Evolutionary conservation across 92 coral and sea anemone species (phyloP).

Genomic region (Phenganax marumi): DNA sequence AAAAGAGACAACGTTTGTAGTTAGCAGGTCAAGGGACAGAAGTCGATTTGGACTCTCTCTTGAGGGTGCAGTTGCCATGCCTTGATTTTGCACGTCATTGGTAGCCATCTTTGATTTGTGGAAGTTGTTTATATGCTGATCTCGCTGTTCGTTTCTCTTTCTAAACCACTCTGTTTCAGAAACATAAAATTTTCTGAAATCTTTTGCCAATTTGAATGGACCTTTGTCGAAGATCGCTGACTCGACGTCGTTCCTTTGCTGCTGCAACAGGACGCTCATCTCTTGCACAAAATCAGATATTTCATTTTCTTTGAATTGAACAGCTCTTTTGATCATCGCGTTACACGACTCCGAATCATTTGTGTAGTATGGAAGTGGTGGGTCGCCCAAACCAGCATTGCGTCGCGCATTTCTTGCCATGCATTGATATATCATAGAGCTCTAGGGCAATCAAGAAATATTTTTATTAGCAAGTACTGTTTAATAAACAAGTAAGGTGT

Average conservation of each 20-base stretch:
- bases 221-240: conserved; percentile 4
- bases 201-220: neutral
- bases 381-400: conserved; percentile 2
- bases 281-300: neutral
- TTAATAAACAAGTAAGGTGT: neutral
- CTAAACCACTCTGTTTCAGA: too few species aligned
- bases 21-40: conserved; percentile 1
- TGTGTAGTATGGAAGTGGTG: conserved; percentile 1
- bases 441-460: neutral
- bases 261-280: neutral
- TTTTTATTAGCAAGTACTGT: neutral
- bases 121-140: neutral
- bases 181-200: neutral
- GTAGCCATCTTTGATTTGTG: neutral
- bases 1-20: neutral
- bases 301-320: conserved; percentile 2
- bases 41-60: neutral
- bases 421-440: neutral
- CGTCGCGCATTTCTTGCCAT: neutral
- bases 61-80: neutral
- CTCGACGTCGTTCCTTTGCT: conserved; percentile 3
- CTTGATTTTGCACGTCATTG: neutral
- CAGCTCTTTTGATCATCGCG: conserved; percentile 1
- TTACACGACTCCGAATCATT: neutral
- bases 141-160: too few species aligned